Conservation (phyloP, 2,113 vertebrate species). For the Aspiorhynchus laticeps region DNA sequence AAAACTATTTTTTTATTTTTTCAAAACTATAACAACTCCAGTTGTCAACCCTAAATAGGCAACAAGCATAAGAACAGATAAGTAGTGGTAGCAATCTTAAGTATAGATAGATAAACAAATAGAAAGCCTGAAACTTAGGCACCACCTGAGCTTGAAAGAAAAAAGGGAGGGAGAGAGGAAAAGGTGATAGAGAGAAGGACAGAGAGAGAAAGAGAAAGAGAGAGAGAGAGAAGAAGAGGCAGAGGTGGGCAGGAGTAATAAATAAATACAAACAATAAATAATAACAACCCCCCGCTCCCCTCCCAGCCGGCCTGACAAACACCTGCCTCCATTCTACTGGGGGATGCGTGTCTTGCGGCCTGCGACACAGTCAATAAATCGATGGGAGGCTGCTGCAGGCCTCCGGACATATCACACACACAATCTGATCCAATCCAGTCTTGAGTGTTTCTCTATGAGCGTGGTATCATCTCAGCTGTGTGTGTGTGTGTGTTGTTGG, state of each 20-base stretch:
- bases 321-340: slow-evolving; percentile 80
- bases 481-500: slow-evolving; percentile 5
- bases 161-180: slow-evolving; percentile 10
- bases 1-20: too few relatives aligned
- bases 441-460: slow-evolving; percentile 25
- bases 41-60: neutral
- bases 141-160: slow-evolving; percentile 44
- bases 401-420: slow-evolving; percentile 68
- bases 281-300: slow-evolving; percentile 59
- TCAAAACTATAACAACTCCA: neutral
- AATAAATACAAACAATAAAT: slow-evolving; percentile 66
- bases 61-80: neutral
- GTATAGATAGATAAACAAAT: slow-evolving; percentile 71
- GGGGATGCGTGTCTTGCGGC: slow-evolving; percentile 80
- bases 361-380: slow-evolving; percentile 89
- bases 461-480: neutral
- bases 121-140: slow-evolving; percentile 22
- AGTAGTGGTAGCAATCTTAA: slow-evolving; percentile 27
- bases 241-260: slow-evolving; percentile 55
- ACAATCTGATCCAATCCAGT: slow-evolving; percentile 46
- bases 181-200: slow-evolving; percentile 37
- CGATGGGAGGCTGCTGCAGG: slow-evolving; percentile 78
- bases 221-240: slow-evolving; percentile 53
- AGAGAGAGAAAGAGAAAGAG: slow-evolving; percentile 61
- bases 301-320: slow-evolving; percentile 55